Evolutionary conservation across 2,113 vertebrate genomes (phyloP).

Genomic region (Vulpes ferrilata): DNA sequence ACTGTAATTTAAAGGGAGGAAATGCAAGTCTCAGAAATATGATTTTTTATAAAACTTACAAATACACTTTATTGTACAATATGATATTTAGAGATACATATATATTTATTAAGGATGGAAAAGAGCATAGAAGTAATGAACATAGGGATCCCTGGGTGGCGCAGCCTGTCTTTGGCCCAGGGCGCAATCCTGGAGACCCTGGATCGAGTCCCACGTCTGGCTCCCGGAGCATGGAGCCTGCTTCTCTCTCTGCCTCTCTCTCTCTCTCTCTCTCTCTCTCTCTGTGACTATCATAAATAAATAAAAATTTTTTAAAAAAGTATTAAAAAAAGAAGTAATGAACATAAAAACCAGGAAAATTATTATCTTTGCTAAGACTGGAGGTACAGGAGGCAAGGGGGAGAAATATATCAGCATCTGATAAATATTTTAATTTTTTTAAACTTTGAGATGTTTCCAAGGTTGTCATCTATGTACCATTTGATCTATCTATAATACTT

Average conservation of each 20-base stretch:
- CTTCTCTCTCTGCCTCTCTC: no score
- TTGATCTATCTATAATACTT: neutral
- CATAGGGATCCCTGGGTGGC: neutral
- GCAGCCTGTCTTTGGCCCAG: no score
- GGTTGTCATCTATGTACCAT: no score
- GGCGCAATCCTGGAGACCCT: no score
- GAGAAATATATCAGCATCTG: neutral
- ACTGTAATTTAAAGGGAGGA: neutral
- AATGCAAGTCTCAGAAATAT: neutral
- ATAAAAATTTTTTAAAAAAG: no score
- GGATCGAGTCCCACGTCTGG: no score
- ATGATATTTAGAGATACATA: neutral
- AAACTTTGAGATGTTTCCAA: neutral
- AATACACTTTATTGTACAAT: neutral
- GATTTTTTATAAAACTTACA: neutral
- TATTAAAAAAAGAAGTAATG: neutral
- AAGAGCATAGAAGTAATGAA: neutral
- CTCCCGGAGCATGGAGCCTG: no score
- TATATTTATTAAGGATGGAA: neutral
- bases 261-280: no score
- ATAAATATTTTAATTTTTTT: neutral
- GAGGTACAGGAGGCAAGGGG: accelerated
- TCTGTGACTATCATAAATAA: no score
- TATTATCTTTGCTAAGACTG: neutral
- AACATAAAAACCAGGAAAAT: neutral